Percentiles rank a stretch among this genome's conserved stretches.
These are phyloP conservation scores for Altica lythri DNA, from an alignment of 2,888 invertebrate genomes.

Conservation along the genomic window DNA sequence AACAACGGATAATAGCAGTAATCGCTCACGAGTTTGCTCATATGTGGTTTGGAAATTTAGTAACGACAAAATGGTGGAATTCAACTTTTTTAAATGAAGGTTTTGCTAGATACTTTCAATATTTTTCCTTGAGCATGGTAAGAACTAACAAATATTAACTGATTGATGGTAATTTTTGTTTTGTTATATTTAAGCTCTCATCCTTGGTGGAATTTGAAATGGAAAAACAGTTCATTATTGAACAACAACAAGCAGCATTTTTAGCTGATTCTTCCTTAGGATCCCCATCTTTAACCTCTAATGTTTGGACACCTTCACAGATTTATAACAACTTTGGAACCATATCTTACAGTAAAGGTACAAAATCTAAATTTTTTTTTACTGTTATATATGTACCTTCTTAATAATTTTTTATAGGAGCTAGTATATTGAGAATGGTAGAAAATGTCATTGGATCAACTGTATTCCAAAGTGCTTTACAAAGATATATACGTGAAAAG, in stretches of 20 bases:
- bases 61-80: slow-evolving; percentile 77
- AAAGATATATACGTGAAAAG: slow-evolving; percentile 61
- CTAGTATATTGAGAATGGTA: slow-evolving; percentile 68
- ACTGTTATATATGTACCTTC: not conserved
- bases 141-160: slow-evolving; percentile 52
- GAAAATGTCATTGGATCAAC: slow-evolving; percentile 64
- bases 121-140: slow-evolving; percentile 55
- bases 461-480: slow-evolving; percentile 62
- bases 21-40: slow-evolving; percentile 80
- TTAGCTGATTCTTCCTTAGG: slow-evolving; percentile 62
- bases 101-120: slow-evolving; percentile 76
- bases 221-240: slow-evolving; percentile 70
- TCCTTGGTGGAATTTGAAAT: slow-evolving; percentile 54
- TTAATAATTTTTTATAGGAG: slow-evolving; percentile 34
- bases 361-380: slow-evolving; percentile 2
- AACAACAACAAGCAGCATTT: slow-evolving; percentile 70
- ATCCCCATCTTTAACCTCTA: slow-evolving; percentile 65
- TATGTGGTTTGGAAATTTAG: slow-evolving; percentile 81
- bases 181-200: slow-evolving; percentile 10
- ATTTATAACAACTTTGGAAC: slow-evolving; percentile 68
- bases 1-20: slow-evolving; percentile 67
- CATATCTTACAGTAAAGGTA: slow-evolving; percentile 56
- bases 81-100: slow-evolving; percentile 77
- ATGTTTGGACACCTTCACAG: slow-evolving; percentile 63
- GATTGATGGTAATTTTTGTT: slow-evolving; percentile 28